These are phyloP conservation scores for Desoria tigrina DNA, from an alignment of 2,888 invertebrate genomes.

Conservation along the genomic window DNA sequence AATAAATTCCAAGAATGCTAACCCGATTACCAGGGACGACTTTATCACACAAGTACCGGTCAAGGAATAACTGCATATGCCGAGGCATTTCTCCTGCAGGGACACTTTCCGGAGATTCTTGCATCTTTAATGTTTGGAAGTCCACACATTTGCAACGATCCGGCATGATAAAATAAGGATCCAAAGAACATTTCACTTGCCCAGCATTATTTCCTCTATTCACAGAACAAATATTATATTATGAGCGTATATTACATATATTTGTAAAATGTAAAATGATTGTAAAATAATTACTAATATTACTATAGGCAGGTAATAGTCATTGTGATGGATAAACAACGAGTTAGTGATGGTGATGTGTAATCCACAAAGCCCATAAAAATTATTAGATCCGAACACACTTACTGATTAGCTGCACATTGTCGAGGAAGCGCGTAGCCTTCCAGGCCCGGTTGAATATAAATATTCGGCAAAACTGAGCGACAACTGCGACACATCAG, in stretches of 20 bases:
- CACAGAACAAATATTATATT: constrained; percentile 18
- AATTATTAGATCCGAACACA: no score
- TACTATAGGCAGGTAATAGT: no score
- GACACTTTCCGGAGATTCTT: constrained; percentile 90
- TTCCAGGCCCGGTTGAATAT: constrained; percentile 91
- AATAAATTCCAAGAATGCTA: constrained; percentile 89
- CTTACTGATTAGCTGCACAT: constrained; percentile 63
- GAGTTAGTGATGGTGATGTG: no score
- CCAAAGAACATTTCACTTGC: constrained; percentile 87
- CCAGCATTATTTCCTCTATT: constrained; percentile 82
- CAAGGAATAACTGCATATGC: constrained; percentile 90
- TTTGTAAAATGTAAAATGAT: no score
- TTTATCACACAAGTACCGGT: constrained; percentile 84
- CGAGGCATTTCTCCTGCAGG: constrained; percentile 98
- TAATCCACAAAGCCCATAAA: no score
- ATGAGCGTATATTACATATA: background rate
- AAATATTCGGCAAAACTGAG: constrained; percentile 82
- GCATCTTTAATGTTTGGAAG: constrained; percentile 95
- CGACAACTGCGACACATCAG: constrained; percentile 94
- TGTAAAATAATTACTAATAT: no score
- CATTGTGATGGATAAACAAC: no score
- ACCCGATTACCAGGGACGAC: constrained; percentile 96
- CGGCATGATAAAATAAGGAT: constrained; percentile 97
- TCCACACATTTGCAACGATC: constrained; percentile 97
- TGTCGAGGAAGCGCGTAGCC: constrained; percentile 93